Base-by-base conservation (phyloP, 2,888 invertebrate genomes). In the Athrips mouffetella region DNA sequence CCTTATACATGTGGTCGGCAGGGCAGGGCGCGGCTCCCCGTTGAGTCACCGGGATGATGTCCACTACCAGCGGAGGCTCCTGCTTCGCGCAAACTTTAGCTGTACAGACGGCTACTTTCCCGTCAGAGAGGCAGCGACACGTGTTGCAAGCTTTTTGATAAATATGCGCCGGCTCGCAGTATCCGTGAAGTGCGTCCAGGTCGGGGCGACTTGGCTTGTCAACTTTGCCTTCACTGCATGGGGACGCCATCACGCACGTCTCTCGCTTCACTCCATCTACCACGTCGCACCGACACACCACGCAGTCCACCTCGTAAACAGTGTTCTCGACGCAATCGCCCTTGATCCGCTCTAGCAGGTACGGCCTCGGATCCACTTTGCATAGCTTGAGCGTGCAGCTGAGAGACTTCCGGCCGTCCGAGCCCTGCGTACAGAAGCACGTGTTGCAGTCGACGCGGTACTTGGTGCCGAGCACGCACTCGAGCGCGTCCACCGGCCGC, bases 381-480 rank as follows among this genome's bases (percentile, higher is more conserved):
- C 88, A 89, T 1, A 47, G 42, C 6, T 70, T 73, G 4, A 77
- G 44, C 0, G 89, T 85, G 57, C 90, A 90, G 0, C 71, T 69
- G 31, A 86, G 76, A 7, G 76, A 70, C 53, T 84, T 86, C 1
- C 62, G 39, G 0, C 64, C 67, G 0, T 51, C 50, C 1, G 48
- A 56, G 1, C 51, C 53, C 25, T 59, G 53, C 7, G 64, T 60
- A 46, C 89, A 89, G 13, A 63, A 58, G 47, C 89, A 89, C 0
- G 49, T 63, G 33, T 86, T 86, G 49, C 88, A 89, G 8, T 66
- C 73, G 21, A 62, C 70, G 1, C 56, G 67, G 46, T 73, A 88
- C 16, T 49, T 62, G 0, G 76, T 69, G 1, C 76, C 73, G 2
- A 76, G 68, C 0, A 53, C 44, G 29, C 87, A 86, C 11, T 66